phyloP scores from a whole-genome alignment of 2,888 invertebrate genomes.

The Chloroclysta siterata region DNA sequence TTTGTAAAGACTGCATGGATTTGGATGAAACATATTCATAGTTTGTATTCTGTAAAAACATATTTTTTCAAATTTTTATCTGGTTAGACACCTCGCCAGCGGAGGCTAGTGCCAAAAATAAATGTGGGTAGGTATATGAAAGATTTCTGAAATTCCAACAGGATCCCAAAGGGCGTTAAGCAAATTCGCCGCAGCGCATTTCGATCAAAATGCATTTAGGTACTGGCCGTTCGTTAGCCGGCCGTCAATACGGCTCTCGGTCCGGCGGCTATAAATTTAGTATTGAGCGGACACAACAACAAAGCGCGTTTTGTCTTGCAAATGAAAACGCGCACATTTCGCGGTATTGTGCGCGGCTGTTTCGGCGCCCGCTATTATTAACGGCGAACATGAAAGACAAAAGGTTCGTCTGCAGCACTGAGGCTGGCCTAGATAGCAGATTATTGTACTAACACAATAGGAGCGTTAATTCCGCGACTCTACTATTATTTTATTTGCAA shows the following conservation, averaged over 20 bases:
- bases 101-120: no score
- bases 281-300: constrained; percentile 84
- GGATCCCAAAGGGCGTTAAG: constrained; percentile 27
- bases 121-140: no score
- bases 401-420: constrained; percentile 85
- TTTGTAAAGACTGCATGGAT: no score
- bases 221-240: constrained; percentile 76
- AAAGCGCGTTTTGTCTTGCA: constrained; percentile 85
- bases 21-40: no score
- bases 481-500: constrained; percentile 83
- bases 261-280: constrained; percentile 83
- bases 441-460: constrained; percentile 85
- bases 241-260: constrained; percentile 80
- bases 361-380: constrained; percentile 85
- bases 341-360: constrained; percentile 85
- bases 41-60: no score
- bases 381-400: constrained; percentile 85
- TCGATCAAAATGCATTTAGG: constrained; percentile 78
- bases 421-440: constrained; percentile 85
- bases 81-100: no score
- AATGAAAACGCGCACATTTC: constrained; percentile 86
- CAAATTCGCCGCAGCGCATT: constrained; percentile 40
- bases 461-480: constrained; percentile 82
- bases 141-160: constrained; percentile 1
- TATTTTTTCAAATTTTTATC: no score